Percentiles rank a stretch among this genome's conserved stretches.
Conservation (phyloP, 2,113 vertebrate species). For the Platichthys stellatus region DNA sequence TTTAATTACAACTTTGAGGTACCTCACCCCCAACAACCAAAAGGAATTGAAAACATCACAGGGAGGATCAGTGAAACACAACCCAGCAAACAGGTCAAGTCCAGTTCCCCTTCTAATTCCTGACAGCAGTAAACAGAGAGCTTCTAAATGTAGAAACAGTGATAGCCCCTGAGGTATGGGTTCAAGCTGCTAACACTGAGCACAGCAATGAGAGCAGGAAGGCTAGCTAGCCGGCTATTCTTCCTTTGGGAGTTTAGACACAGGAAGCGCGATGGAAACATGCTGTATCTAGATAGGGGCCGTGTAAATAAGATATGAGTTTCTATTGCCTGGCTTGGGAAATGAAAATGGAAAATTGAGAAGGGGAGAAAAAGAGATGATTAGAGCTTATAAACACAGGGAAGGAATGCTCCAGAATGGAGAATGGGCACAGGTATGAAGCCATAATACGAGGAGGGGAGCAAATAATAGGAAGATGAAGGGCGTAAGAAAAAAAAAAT, state of each 20-base stretch:
- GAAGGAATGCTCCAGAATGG: slow-evolving; percentile 28
- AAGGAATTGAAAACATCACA: slow-evolving; percentile 5
- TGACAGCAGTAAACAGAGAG: slow-evolving; percentile 60
- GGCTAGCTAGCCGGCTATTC: slow-evolving; percentile 54
- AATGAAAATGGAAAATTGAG: slow-evolving; percentile 72
- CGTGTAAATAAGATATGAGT: slow-evolving; percentile 75
- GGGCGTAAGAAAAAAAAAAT: slow-evolving; percentile 7
- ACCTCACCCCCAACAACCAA: not conserved
- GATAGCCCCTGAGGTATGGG: slow-evolving; percentile 68
- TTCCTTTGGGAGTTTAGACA: slow-evolving; percentile 72
- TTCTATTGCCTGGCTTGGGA: slow-evolving; percentile 70
- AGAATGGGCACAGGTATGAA: slow-evolving; percentile 18
- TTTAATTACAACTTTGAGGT: not conserved
- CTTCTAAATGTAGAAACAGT: slow-evolving; percentile 68
- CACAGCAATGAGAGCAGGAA: slow-evolving; percentile 33
- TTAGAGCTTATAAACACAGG: slow-evolving; percentile 44
- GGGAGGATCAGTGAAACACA: slow-evolving; percentile 30
- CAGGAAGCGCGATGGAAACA: slow-evolving; percentile 75
- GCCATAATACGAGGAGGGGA: slow-evolving; percentile 17
- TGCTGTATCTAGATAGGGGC: slow-evolving; percentile 71
- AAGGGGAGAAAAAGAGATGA: slow-evolving; percentile 38
- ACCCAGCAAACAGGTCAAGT: slow-evolving; percentile 53
- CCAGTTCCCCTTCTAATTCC: slow-evolving; percentile 42
- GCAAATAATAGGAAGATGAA: slow-evolving; percentile 24
- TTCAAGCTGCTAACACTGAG: slow-evolving; percentile 45